Percentiles rank a stretch among this genome's conserved stretches.
Evolutionary conservation across 2,797 vertebrate species (phyloP).

Genomic region (Smutsia gigantea): DNA sequence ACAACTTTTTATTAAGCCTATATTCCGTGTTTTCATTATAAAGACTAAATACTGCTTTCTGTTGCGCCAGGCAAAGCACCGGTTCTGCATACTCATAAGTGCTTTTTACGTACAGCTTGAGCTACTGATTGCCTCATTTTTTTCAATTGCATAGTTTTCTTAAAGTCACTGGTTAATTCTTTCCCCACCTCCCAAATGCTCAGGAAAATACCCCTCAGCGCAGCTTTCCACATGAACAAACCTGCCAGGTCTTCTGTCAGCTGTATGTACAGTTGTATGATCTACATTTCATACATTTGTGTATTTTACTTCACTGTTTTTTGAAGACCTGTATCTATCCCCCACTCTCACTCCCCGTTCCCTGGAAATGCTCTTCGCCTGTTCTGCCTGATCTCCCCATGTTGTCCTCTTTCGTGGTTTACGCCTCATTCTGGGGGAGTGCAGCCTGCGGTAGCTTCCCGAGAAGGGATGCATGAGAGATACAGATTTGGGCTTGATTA

Average conservation of each 20-base stretch:
- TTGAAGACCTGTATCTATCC: neutral
- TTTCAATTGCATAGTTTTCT: neutral
- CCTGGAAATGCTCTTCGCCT: neutral
- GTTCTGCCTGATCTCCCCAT: too few relatives aligned
- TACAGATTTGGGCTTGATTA: neutral
- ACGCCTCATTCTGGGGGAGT: neutral
- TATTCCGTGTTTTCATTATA: neutral
- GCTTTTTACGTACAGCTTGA: neutral
- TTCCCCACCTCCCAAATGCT: neutral
- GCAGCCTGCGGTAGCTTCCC: neutral
- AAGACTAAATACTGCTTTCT: neutral
- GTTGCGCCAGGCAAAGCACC: neutral
- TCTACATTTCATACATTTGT: neutral
- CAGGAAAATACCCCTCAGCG: neutral
- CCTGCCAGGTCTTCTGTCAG: neutral
- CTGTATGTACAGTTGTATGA: rapidly evolving
- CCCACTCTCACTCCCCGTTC: neutral
- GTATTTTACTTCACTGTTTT: neutral
- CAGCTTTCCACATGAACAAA: neutral
- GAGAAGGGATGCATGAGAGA: neutral
- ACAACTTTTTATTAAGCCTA: neutral
- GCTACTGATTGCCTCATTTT: neutral
- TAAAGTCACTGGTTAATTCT: neutral
- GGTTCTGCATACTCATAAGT: neutral
- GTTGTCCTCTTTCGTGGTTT: neutral